phyloP scores from a whole-genome alignment of 2,888 invertebrate genomes.

The Notocelia uddmanniana region DNA sequence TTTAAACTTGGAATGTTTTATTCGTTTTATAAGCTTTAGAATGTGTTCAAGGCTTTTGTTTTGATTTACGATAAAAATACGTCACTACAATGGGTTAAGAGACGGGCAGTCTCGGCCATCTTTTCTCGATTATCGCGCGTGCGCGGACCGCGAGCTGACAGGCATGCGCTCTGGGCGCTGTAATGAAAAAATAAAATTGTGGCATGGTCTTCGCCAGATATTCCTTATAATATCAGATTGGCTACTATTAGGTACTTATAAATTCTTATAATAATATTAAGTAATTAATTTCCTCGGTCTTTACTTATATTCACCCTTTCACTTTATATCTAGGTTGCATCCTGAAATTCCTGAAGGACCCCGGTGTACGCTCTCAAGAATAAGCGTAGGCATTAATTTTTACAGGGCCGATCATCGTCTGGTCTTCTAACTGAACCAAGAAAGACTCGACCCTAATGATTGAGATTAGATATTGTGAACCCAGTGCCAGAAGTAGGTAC shows the following conservation, averaged over 20 bases:
- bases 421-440: too few relatives aligned
- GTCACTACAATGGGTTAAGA: constrained; percentile 60
- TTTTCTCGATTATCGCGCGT: constrained; percentile 62
- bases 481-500: too few relatives aligned
- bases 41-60: constrained; percentile 47
- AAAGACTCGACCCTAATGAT: too few relatives aligned
- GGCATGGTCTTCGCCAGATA: constrained; percentile 57
- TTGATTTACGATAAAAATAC: constrained; percentile 58
- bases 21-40: constrained; percentile 44
- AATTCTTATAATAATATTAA: background rate
- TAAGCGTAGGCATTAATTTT: too few relatives aligned
- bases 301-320: too few relatives aligned
- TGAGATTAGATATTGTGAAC: too few relatives aligned
- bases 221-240: background rate
- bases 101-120: constrained; percentile 67
- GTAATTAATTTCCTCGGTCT: too few relatives aligned
- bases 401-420: too few relatives aligned
- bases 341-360: too few relatives aligned
- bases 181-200: constrained; percentile 57
- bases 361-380: too few relatives aligned
- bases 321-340: too few relatives aligned
- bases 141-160: constrained; percentile 55
- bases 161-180: constrained; percentile 65
- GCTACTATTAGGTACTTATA: background rate
- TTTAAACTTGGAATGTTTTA: constrained; percentile 14